These are phyloP conservation scores for Ondatra zibethicus DNA, from an alignment of 2,113 vertebrate species.

Conservation along the genomic window DNA sequence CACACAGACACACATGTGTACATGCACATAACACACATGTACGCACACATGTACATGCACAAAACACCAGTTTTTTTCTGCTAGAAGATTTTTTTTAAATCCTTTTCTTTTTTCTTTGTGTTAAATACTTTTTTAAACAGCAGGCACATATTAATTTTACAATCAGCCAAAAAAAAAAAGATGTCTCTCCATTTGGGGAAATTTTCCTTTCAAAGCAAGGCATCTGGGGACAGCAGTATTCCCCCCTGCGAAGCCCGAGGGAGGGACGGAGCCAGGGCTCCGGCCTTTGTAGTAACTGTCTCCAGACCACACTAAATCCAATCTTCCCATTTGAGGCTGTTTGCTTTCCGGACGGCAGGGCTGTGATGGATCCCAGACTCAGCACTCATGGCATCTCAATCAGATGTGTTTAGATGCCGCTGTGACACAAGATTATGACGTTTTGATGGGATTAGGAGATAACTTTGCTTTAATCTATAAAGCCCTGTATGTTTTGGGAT, in stretches of 20 bases:
- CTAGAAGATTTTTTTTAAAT: not conserved
- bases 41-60: not conserved
- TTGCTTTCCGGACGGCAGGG: conserved; percentile 79
- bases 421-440: conserved; percentile 69
- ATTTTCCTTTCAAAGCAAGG: conserved; percentile 50
- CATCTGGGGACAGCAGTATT: conserved; percentile 29
- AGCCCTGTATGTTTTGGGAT: conserved; percentile 77
- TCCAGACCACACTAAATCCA: conserved; percentile 82
- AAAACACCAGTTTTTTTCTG: not conserved
- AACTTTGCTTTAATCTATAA: conserved; percentile 81
- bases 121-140: not conserved
- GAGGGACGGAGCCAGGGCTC: conserved; percentile 38
- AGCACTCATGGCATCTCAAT: conserved; percentile 42
- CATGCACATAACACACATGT: not conserved
- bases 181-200: conserved; percentile 54
- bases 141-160: conserved; percentile 40
- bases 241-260: conserved; percentile 54
- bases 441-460: conserved; percentile 76
- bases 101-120: not conserved
- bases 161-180: conserved; percentile 45
- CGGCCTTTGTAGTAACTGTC: conserved; percentile 76
- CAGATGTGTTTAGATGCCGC: conserved; percentile 76
- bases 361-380: conserved; percentile 82
- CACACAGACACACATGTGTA: not conserved
- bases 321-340: conserved; percentile 79